Evolutionary conservation across 64 coral and sea anemone species (phyloP), one percentile per base, ranked within the genome.

Genomic region (Stichodactyla mertensii): DNA sequence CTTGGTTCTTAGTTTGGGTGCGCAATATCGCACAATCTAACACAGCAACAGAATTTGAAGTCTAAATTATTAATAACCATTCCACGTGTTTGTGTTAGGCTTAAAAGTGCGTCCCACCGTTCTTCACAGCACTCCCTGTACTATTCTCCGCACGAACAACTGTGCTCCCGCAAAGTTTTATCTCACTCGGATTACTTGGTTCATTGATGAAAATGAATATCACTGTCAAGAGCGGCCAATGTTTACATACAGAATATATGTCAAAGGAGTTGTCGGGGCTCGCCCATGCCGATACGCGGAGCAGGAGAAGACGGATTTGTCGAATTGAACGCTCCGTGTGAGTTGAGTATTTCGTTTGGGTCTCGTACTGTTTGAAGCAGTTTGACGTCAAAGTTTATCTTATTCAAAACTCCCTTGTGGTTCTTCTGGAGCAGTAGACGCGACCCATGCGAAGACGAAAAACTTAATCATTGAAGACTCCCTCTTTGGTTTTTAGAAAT

Each of bases 201-300:
- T n/a, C 69, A 74, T 74, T 74, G 69, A 74, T 74, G 69, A 74
- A 36, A 74, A 74, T 74, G 69, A 74, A 74, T 74, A 74, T 74
- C 69, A 23, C 69, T 74, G 69, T 74, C 69, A 74, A 74, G 69
- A 74, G 12, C 24, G 23, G 4, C 11, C 24, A 74, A 28, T 74
- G 69, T 74, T 74, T 74, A 74, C 69, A 74, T 31, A 74, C 10
- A 31, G 69, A 74, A 26, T 15, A 74, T 27, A n/a, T 27, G 24
- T 10, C 69, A 27, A 74, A 74, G 5, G 69, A 10, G n/a, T 71
- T 10, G 69, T 27, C 24, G 69, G 69, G 24, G 24, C 0, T 8
- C 23, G 27, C 2, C n/a, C 69, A 74, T 74, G 27, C 69, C 24
- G 69, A 74, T 12, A 13, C 10, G 13, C 10, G 13, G 8, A 13